Percentiles rank a stretch among this genome's conserved stretches.
Conservation (phyloP, 2,888 invertebrate species). For the Dione vanillae region DNA sequence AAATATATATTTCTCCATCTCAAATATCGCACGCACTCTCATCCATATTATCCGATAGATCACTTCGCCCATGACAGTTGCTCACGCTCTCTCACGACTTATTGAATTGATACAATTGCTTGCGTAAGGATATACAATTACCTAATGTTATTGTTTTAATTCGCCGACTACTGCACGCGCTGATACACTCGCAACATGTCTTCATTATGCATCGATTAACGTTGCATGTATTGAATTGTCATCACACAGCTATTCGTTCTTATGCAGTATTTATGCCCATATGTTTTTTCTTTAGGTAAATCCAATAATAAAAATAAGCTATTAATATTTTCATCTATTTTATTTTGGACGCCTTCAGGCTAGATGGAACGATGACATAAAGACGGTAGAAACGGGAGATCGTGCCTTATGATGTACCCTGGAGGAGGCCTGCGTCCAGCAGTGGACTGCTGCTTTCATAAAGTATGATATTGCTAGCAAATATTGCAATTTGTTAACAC, state of each 20-base stretch:
- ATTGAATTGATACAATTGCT: constrained; percentile 27
- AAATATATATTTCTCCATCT: too few species aligned
- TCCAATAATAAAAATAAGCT: background rate
- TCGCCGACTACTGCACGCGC: background rate
- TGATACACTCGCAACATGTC: background rate
- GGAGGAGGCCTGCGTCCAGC: too few species aligned
- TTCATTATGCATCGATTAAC: background rate
- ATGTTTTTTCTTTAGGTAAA: background rate
- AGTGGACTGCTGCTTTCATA: too few species aligned
- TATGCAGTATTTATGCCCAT: background rate
- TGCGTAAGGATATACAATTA: constrained; percentile 19
- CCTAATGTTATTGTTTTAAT: constrained; percentile 20
- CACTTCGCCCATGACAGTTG: constrained; percentile 34
- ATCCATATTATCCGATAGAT: background rate
- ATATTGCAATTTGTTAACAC: too few species aligned
- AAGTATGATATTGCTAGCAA: too few species aligned
- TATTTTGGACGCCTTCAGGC: too few species aligned
- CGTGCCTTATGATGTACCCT: too few species aligned
- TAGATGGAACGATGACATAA: too few species aligned
- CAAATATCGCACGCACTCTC: too few species aligned
- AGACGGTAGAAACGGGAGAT: too few species aligned
- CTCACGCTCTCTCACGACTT: constrained; percentile 41
- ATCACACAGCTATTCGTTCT: background rate
- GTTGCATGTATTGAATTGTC: background rate
- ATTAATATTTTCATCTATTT: background rate